These are phyloP conservation scores for Bostrychus sinensis DNA, from an alignment of 2,113 vertebrate genomes.

Conservation along the genomic window DNA sequence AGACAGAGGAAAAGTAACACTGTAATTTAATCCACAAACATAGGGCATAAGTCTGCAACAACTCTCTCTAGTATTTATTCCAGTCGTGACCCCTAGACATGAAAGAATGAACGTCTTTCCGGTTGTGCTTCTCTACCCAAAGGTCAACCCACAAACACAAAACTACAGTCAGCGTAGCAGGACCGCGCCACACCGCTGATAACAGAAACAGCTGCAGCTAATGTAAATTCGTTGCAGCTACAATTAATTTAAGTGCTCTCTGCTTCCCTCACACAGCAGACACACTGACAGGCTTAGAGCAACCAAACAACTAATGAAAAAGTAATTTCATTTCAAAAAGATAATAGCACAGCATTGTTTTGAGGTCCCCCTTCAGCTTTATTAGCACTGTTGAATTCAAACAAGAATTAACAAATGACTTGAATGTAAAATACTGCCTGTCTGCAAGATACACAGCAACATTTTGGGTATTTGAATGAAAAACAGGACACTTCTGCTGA, in stretches of 20 bases:
- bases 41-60: background rate
- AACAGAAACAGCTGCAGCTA: slow-evolving; percentile 2
- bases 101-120: background rate
- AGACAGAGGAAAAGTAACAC: background rate
- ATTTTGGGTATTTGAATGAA: background rate
- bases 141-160: slow-evolving; percentile 1
- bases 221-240: background rate
- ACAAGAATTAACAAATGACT: background rate
- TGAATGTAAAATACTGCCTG: background rate
- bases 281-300: background rate
- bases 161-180: background rate
- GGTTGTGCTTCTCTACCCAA: background rate
- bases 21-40: background rate
- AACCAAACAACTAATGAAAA: slow-evolving; percentile 9
- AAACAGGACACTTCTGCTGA: background rate
- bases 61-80: background rate
- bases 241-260: slow-evolving; percentile 6
- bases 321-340: slow-evolving; percentile 12
- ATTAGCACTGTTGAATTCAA: background rate
- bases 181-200: background rate
- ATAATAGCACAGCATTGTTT: background rate
- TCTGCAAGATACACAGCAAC: background rate
- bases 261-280: background rate
- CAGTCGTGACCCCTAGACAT: background rate
- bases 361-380: background rate